Base-by-base conservation (phyloP, 2,888 invertebrate genomes). In the Lucinisca nassula region DNA sequence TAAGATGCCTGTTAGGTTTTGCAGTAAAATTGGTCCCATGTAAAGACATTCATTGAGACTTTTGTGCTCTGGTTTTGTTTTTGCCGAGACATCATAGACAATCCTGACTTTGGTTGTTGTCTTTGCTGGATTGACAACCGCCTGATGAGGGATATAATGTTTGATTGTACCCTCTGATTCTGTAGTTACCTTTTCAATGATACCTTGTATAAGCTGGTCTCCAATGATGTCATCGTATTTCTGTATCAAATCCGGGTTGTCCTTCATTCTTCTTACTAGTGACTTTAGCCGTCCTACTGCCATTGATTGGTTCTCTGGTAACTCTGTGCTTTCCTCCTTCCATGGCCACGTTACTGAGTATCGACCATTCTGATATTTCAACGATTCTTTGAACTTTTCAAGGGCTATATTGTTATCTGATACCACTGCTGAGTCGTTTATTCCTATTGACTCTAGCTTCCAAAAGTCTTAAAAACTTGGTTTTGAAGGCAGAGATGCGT, bases 381-480 rank as follows among this genome's bases (percentile, higher is more conserved):
- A 6, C 12, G 76, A 78, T 24, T 75, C 75, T 24, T 73, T 73
- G 51, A 78, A 84, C 27, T 77, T n/a, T 74, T 24, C n/a, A 61
- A 84, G 21, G 3, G 58, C 55, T 40, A 45, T 79, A 3, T 73
- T 40, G 4, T 73, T 6, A 6, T 40, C 73, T 24, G 40, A 4
- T 24, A 30, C 55, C 24, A 70, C 17, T 17, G 49, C 4, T 2
- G 37, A 17, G 30, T 73, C 72, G 14, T 35, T 32, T 30, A 83
- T 70, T 12, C 83, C 83, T 40, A 83, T 58, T 27, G 77, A 30
- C 37, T 82, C 82, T n/a, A 82, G 40, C 32, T 75, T 75, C 78
- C 73, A 83, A 27, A 78, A 73, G n/a, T 79, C 79, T 17, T 49
- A 24, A 14, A 83, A 21, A 45, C 38, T 38, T 51, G 78, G 70